Evolutionary conservation across 2,888 invertebrate genomes (phyloP).

Genomic region (Hypercompe scribonia): DNA sequence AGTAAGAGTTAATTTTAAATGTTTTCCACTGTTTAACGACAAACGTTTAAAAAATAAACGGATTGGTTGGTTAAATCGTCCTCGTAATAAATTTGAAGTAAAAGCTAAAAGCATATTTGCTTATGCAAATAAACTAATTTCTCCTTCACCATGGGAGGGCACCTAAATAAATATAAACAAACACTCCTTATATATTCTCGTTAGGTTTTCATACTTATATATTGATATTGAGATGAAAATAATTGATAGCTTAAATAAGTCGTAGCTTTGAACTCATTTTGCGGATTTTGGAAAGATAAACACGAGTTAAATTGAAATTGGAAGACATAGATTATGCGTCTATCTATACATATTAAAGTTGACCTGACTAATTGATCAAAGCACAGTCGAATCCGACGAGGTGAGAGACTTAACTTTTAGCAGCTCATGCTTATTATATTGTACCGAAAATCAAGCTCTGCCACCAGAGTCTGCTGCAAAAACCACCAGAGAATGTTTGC

Average conservation of each 20-base stretch:
- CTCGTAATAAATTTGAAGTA: neutral
- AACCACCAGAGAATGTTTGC: no score
- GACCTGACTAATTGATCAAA: no score
- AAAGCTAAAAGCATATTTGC: neutral
- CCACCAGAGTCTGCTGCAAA: no score
- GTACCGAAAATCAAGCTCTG: no score
- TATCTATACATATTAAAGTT: no score
- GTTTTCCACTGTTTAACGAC: neutral
- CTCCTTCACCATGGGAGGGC: neutral
- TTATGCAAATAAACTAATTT: neutral
- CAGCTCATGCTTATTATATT: no score
- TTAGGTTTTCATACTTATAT: neutral
- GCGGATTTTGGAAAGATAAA: neutral
- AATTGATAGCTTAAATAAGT: neutral
- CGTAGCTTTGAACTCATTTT: neutral
- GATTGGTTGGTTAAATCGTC: neutral
- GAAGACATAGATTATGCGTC: neutral
- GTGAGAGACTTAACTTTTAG: no score
- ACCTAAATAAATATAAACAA: neutral
- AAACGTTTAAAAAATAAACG: neutral
- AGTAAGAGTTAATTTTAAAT: no score
- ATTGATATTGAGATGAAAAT: neutral
- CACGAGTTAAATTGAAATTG: neutral
- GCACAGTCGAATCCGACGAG: no score
- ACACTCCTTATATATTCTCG: neutral